Percentiles rank a stretch among this genome's conserved stretches.
phyloP scores from a whole-genome alignment of 1,140 invertebrate genomes.

The Lordiphosa mommai region DNA sequence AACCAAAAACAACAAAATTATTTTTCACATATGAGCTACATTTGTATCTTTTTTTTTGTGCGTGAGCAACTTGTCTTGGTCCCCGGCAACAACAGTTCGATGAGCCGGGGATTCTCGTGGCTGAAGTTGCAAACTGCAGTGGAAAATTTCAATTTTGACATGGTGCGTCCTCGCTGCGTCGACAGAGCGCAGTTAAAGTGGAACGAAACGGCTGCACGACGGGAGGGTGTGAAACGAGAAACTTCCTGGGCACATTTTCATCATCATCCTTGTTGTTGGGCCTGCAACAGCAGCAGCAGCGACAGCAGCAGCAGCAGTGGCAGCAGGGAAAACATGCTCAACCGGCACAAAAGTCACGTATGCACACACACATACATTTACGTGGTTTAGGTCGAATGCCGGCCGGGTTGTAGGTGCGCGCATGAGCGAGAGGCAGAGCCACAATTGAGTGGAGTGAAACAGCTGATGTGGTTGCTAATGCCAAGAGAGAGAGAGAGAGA shows the following conservation, averaged over 20 bases:
- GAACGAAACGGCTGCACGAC: conserved; percentile 14
- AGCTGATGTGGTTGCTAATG: conserved; percentile 22
- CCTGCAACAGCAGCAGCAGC: conserved; percentile 18
- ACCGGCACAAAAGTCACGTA: conserved; percentile 68
- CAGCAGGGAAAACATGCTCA: conserved; percentile 39
- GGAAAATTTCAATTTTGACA: conserved; percentile 69
- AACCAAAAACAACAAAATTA: too few species aligned
- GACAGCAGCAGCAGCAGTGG: conserved; percentile 12
- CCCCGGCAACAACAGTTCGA: conserved; percentile 29
- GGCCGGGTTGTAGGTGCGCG: conserved; percentile 63
- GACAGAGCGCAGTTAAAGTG: conserved; percentile 22
- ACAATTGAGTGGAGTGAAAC: conserved; percentile 27
- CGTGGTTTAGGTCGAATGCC: conserved; percentile 30
- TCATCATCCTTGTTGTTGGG: conserved; percentile 45
- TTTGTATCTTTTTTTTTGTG: too few species aligned
- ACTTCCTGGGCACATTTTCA: conserved; percentile 62
- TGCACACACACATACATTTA: conserved; percentile 33
- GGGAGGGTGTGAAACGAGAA: conserved; percentile 18
- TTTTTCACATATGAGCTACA: too few species aligned
- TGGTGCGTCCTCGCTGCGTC: conserved; percentile 46
- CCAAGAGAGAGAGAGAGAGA: conserved; percentile 7
- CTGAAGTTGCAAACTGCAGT: conserved; percentile 58
- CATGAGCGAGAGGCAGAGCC: conserved; percentile 48
- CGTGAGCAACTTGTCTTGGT: neutral
- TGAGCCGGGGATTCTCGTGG: conserved; percentile 30